Conservation (phyloP, 2,113 vertebrate genomes). For the Hydropotes inermis region DNA sequence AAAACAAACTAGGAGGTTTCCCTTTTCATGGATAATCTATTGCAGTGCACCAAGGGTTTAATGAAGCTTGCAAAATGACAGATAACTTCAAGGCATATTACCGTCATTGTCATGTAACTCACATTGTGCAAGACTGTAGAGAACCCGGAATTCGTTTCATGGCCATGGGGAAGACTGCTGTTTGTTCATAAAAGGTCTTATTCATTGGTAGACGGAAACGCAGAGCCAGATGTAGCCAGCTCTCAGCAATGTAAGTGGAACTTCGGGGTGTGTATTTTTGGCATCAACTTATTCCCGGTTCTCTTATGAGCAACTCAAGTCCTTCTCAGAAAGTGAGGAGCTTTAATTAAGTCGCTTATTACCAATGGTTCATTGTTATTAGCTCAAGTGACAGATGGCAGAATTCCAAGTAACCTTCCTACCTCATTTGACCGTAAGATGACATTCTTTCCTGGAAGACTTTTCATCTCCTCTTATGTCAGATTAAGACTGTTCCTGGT, state of each 20-base stretch:
- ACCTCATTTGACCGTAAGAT: background rate
- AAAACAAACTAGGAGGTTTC: background rate
- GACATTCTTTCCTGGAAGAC: background rate
- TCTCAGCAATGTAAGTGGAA: background rate
- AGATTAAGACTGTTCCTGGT: background rate
- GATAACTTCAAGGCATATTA: background rate
- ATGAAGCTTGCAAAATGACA: background rate
- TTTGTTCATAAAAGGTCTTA: background rate
- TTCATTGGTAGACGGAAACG: background rate
- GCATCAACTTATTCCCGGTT: background rate
- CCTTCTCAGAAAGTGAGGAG: background rate
- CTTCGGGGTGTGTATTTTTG: background rate
- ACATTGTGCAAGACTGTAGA: background rate
- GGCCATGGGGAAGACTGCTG: background rate
- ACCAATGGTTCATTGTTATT: background rate
- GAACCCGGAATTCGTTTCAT: background rate
- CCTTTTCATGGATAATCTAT: background rate
- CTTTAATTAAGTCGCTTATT: background rate
- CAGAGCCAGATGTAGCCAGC: background rate
- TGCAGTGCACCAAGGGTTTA: background rate
- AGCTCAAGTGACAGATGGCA: background rate
- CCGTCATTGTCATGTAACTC: background rate
- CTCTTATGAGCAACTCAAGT: background rate
- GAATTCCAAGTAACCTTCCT: background rate
- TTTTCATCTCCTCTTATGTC: background rate